Base-by-base conservation (phyloP, 1,140 invertebrate genomes). In the Neuroterus valhalla region DNA sequence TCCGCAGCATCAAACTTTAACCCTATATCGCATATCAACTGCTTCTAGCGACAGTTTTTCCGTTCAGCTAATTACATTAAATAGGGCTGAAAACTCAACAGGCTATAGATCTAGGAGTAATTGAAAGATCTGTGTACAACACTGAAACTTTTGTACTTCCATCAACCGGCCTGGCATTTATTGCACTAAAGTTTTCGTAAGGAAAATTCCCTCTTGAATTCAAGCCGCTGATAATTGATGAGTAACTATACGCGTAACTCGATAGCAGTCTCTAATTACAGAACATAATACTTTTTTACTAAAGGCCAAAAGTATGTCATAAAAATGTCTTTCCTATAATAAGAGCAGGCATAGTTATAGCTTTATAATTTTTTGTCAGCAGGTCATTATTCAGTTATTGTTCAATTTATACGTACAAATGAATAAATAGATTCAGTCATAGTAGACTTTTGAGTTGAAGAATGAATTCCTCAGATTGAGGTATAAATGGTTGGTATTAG, bases 91-190 rank as follows among this genome's bases (percentile, higher is more conserved):
- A 62, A 62, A 31, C 23, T 62, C 23, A 62, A 62, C 52, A 62
- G 52, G 52, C 52, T 4, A 23, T 31, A 62, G 26, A 62, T 12
- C 23, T 23, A 62, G 23, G 31, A 23, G 21, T 62, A 62, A 62
- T 62, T 62, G 52, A 62, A 62, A 62, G 52, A 62, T 62, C 52
- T 62, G 21, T 14, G 11, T 31, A 62, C 52, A 62, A 62, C 52
- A 62, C 26, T 5, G 52, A 62, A 62, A 62, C 52, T 62, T 62
- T 62, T 23, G 23, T 31, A 38, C 26, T 62, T 62, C 31, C 52
- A 31, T 23, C 31, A 62, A 62, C 52, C 31, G 31, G 52, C 50
- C 50, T 55, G 50, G 50, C 50, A 55, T 55, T 55, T 55, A 23
- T 55, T 55, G 50, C 50, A 55, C 50, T 55, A 19, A 11, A 23